Percentiles rank a stretch among this genome's conserved stretches.
phyloP scores from a whole-genome alignment of 2,113 vertebrate species.

The Strigops habroptila region DNA sequence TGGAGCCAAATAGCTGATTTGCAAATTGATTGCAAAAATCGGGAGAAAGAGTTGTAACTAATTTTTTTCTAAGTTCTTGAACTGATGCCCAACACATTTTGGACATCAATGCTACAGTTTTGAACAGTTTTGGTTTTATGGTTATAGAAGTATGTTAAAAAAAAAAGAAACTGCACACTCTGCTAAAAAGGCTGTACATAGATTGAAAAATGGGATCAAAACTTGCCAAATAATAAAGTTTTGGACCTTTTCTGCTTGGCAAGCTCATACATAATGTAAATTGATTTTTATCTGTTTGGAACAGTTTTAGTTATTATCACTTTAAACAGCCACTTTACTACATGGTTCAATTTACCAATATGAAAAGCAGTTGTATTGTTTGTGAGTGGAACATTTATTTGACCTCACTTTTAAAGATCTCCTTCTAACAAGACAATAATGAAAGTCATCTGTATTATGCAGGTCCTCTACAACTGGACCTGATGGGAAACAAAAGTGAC shows the following conservation, averaged over 20 bases:
- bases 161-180: not conserved
- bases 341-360: not conserved
- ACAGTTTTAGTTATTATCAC: not conserved
- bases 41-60: not conserved
- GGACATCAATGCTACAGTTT: not conserved
- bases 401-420: not conserved
- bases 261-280: not conserved
- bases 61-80: not conserved
- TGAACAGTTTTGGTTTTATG: not conserved
- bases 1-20: not conserved
- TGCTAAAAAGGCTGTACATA: not conserved
- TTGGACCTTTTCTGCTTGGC: not conserved
- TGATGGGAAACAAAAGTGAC: not conserved
- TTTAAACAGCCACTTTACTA: not conserved
- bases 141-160: not conserved
- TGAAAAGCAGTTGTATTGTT: not conserved
- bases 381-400: not conserved
- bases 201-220: not conserved
- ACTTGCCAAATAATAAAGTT: not conserved
- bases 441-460: not conserved
- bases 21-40: not conserved
- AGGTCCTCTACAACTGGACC: not conserved
- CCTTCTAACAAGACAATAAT: not conserved
- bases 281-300: slow-evolving; percentile 4
- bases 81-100: not conserved